Percentiles rank a stretch among this genome's conserved stretches.
Conservation (phyloP, 2,113 vertebrate genomes). For the Jaculus jaculus region DNA sequence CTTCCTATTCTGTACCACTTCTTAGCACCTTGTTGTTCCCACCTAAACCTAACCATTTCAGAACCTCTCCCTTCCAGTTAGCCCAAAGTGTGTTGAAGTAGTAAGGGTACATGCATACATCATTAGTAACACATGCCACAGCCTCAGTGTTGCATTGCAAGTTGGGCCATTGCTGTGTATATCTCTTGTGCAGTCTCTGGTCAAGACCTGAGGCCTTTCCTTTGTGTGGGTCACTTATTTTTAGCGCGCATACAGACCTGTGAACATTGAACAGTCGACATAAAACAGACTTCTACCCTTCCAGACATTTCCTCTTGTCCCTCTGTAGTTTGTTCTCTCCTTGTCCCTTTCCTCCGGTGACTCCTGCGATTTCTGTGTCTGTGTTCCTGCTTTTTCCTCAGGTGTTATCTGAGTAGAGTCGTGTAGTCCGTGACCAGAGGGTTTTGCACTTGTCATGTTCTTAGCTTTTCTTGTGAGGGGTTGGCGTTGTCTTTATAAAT, state of each 20-base stretch:
- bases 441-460: neutral
- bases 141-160: too few relatives aligned
- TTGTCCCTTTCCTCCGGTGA: neutral
- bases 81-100: neutral
- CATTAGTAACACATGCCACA: too few relatives aligned
- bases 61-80: neutral
- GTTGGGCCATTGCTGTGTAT: neutral
- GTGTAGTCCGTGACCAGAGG: neutral
- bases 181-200: neutral
- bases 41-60: neutral
- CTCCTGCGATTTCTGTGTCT: neutral
- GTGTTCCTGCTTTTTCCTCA: neutral
- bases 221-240: neutral
- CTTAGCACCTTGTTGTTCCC: neutral
- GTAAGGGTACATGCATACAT: neutral
- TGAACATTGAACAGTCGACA: neutral
- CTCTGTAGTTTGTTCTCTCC: neutral
- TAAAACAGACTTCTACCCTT: neutral
- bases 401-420: neutral
- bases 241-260: neutral
- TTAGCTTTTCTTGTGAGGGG: neutral
- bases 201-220: neutral
- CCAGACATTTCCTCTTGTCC: neutral
- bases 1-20: neutral
- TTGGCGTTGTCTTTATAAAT: conserved; percentile 26